Evolutionary conservation across 2,888 invertebrate genomes (phyloP), one percentile per base, ranked within the genome.

Genomic region (Parnassius smintheus): DNA sequence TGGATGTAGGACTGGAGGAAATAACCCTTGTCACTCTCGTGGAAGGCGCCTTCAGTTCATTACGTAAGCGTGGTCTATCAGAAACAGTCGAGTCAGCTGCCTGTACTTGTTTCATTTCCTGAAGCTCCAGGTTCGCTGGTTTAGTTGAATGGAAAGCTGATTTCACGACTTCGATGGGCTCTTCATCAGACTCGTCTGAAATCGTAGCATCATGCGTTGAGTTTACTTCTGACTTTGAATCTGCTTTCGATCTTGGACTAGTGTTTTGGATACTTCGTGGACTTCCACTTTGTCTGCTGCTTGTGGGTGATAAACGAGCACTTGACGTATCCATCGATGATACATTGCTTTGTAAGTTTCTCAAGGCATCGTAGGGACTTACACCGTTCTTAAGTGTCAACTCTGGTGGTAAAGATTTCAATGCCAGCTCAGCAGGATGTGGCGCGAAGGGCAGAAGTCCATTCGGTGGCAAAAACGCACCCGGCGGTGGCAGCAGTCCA

Each of bases 111-210:
- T 88, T 89, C 85, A 92, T 87, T 75, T 92, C 92, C 70, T 93
- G 93, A 44, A 93, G 75, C 68, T 93, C 87, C 2, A 93, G 85
- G 71, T 92, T 94, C 65, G 93, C 93, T 0, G 94, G 93, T 68
- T 93, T 88, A 59, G 94, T 94, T 25, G 95, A 95, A 56, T 94
- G 94, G 82, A 95, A 96, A 2, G 95, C 95, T 0, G 95, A 95
- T 73, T 94, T 95, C 0, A 95, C 95, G 35, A 95, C 95, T 75
- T 95, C 95, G 72, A 95, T 95, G 62, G 94, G 94, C 75, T 95
- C 95, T 65, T 95, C 95, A 55, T 95, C 95, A 0, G 94, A 94
- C 66, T 93, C 93, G 64, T 94, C 94, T 4, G 94, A 93, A 66
- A 92, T 92, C 0, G 93, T 93, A 41, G 93, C 92, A 48, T 94